Conservation (phyloP, 2,797 vertebrate genomes). For the Tragopan temminckii region DNA sequence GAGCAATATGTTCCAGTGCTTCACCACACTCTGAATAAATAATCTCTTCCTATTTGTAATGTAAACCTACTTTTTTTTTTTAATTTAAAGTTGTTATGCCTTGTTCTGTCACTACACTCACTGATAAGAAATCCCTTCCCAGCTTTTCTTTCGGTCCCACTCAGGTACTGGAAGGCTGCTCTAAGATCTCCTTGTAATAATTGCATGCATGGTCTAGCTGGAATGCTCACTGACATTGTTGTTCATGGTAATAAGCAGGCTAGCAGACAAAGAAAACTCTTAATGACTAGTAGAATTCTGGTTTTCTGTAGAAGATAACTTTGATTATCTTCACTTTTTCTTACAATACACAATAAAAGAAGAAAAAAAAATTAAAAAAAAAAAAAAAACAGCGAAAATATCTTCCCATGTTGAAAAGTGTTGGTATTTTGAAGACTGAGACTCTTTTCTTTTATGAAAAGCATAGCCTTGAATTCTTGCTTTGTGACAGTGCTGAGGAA, state of each 20-base stretch:
- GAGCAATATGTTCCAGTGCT: not conserved
- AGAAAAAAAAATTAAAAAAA: not conserved
- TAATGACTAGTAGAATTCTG: not conserved
- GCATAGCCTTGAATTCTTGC: not conserved
- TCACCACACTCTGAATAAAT: not conserved
- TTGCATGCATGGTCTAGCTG: not conserved
- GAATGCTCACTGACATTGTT: not conserved
- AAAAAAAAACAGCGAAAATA: not conserved
- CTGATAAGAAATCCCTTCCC: not conserved
- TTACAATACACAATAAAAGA: not conserved
- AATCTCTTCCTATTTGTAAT: not conserved
- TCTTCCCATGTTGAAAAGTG: not conserved
- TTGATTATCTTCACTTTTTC: not conserved
- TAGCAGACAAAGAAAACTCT: not conserved
- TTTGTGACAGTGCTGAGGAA: not conserved
- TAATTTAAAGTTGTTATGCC: not conserved
- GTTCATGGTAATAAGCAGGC: not conserved
- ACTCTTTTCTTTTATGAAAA: not conserved
- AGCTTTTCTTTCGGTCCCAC: not conserved
- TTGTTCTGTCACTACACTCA: not conserved
- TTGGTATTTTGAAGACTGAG: not conserved
- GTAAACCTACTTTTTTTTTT: not conserved
- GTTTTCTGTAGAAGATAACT: not conserved
- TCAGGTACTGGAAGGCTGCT: not conserved
- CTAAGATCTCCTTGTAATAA: not conserved